These are phyloP conservation scores for Gymnothorax reevesii DNA, from an alignment of 2,797 vertebrate genomes.

Conservation along the genomic window DNA sequence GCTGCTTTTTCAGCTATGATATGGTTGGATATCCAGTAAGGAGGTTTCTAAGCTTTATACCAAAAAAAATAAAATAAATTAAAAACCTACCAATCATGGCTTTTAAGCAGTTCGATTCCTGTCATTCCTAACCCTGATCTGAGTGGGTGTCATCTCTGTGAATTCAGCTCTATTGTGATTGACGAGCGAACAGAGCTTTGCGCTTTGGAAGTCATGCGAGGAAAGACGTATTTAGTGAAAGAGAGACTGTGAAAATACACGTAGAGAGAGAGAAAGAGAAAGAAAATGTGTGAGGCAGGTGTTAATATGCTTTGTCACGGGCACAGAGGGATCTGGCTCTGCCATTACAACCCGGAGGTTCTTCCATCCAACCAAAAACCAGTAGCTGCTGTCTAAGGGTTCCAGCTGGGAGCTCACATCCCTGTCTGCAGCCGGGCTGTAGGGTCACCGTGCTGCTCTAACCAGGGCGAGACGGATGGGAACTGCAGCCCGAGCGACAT, in stretches of 20 bases:
- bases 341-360: not conserved
- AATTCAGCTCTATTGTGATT: too few species aligned
- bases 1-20: not conserved
- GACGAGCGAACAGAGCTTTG: too few species aligned
- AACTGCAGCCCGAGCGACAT: not conserved
- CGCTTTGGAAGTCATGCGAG: too few species aligned
- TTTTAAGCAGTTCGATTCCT: too few species aligned
- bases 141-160: too few species aligned
- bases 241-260: not conserved
- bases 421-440: conserved; percentile 52
- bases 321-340: not conserved
- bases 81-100: too few species aligned
- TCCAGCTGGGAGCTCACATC: conserved; percentile 47
- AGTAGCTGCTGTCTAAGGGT: conserved; percentile 22
- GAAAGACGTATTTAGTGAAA: not conserved
- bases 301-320: not conserved
- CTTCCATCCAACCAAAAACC: not conserved
- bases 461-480: conserved; percentile 47
- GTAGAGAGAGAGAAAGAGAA: not conserved
- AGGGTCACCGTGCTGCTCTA: conserved; percentile 59
- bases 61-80: too few species aligned
- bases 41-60: too few species aligned
- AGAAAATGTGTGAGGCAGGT: not conserved
- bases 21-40: too few species aligned
- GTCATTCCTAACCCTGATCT: too few species aligned